Conservation (phyloP, 2,797 vertebrate species). For the Hyperoplus lanceolatus region DNA sequence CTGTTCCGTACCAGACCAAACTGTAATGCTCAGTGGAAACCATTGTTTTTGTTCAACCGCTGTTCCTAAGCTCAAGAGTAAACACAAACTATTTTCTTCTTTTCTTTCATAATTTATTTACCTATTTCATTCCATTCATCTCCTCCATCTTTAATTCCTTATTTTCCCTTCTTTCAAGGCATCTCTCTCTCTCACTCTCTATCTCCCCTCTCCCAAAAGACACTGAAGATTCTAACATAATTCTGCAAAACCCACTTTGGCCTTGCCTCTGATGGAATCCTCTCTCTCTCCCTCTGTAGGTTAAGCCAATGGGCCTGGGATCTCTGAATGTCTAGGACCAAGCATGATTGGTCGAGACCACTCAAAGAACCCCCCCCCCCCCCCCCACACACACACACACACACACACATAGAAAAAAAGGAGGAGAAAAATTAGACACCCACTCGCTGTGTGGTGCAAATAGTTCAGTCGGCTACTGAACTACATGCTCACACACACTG, state of each 20-base stretch:
- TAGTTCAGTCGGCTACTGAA: slow-evolving; percentile 52
- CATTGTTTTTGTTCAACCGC: too few relatives aligned
- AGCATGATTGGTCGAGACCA: slow-evolving; percentile 61
- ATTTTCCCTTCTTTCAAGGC: too few relatives aligned
- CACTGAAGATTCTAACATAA: slow-evolving; percentile 34
- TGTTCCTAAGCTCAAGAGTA: background rate
- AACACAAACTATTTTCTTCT: background rate
- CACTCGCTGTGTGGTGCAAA: slow-evolving; percentile 40
- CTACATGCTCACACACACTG: slow-evolving; percentile 42
- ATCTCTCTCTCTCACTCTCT: too few relatives aligned
- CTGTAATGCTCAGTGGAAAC: too few relatives aligned
- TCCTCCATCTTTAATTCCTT: too few relatives aligned
- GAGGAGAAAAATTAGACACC: slow-evolving; percentile 40
- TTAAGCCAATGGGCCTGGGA: slow-evolving; percentile 63
- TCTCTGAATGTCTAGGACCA: slow-evolving; percentile 57
- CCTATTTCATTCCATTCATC: background rate
- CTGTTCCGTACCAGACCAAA: too few relatives aligned
- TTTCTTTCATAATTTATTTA: background rate
- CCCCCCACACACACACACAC: slow-evolving; percentile 1
- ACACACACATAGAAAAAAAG: slow-evolving; percentile 2
- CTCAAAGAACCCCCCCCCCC: slow-evolving; percentile 9
- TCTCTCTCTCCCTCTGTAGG: slow-evolving; percentile 31
- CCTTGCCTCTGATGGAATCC: slow-evolving; percentile 37
- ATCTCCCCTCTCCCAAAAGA: slow-evolving; percentile 6
- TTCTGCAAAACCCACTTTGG: slow-evolving; percentile 37